Base-by-base conservation (phyloP, 2,113 vertebrate genomes). In the Seriola rivoliana region DNA sequence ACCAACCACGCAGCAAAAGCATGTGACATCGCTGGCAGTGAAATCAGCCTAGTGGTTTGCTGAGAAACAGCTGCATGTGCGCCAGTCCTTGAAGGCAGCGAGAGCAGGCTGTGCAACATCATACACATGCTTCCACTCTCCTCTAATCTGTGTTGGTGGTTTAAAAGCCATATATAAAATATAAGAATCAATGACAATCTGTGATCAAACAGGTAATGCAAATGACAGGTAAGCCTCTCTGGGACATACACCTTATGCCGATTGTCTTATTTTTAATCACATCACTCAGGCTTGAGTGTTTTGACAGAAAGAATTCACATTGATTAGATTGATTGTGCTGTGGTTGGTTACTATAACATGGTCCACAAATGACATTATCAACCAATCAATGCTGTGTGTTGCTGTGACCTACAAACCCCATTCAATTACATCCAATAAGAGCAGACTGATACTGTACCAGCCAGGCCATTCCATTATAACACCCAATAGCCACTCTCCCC, bases 321-420 rank as follows among this genome's bases (percentile, higher is more conserved):
- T 58, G 54, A 90, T 85, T 62, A 16, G 55, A 66, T 23, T 9
- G 44, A 78, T 66, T 72, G 62, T 62, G 73, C 57, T 75, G 46
- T 29, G 11, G 25, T 38, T 23, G 67, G 66, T 84, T 70, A 78
- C 71, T 48, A 78, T 69, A 57, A 75, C 75, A 85, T 8, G 11
- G 9, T 58, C n/a, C 67, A 55, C 83, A 80, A 85, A 86, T 70
- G 72, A 76, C 12, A 82, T 78, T 82, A 64, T 72, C 25, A 50
- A 23, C 87, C 75, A 78, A 90, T 93, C 88, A 87, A 91, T 90
- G 54, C 59, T 4, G 68, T 71, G 81, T 64, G 60, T 29, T 64
- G 46, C 82, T 66, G 76, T 75, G 89, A 82, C 92, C 92, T 87
- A 91, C 71, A 91, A 91, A 89, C 92, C 71, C 46, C 73, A 68